Evolutionary conservation across 2,113 vertebrate species (phyloP).

Genomic region (Muscicapa adusta): DNA sequence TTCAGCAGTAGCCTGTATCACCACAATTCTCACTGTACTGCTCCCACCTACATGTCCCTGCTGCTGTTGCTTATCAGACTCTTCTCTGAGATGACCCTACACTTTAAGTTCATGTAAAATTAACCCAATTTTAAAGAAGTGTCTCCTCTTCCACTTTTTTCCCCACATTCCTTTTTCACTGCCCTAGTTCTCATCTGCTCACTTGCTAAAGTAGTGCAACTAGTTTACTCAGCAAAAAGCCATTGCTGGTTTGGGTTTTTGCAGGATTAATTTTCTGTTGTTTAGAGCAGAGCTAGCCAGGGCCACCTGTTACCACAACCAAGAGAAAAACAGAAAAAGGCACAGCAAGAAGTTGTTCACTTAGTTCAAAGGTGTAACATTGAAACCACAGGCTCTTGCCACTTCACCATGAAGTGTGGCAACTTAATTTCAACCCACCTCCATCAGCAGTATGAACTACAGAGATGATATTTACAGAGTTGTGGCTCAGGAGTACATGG

Average conservation of each 20-base stretch:
- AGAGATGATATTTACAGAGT: not conserved
- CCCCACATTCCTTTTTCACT: not conserved
- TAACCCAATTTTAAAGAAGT: not conserved
- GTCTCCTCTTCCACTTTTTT: not conserved
- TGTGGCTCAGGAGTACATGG: not conserved
- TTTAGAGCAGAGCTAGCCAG: not conserved
- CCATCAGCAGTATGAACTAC: not conserved
- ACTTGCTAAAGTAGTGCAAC: not conserved
- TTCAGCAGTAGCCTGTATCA: not conserved
- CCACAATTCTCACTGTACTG: not conserved
- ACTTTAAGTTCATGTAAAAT: not conserved
- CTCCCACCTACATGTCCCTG: not conserved
- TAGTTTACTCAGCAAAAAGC: not conserved
- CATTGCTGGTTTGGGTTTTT: not conserved
- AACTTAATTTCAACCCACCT: not conserved
- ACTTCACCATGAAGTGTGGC: not conserved
- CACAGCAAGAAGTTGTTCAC: not conserved
- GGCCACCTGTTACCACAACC: not conserved
- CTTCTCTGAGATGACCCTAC: not conserved
- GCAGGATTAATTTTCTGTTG: not conserved
- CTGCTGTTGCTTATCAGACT: not conserved
- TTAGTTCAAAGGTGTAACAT: not conserved
- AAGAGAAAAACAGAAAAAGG: not conserved
- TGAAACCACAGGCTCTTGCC: not conserved
- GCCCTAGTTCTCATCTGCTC: not conserved